These are phyloP conservation scores for Lacanobia wlatinum DNA, from an alignment of 2,888 invertebrate species.

Conservation along the genomic window DNA sequence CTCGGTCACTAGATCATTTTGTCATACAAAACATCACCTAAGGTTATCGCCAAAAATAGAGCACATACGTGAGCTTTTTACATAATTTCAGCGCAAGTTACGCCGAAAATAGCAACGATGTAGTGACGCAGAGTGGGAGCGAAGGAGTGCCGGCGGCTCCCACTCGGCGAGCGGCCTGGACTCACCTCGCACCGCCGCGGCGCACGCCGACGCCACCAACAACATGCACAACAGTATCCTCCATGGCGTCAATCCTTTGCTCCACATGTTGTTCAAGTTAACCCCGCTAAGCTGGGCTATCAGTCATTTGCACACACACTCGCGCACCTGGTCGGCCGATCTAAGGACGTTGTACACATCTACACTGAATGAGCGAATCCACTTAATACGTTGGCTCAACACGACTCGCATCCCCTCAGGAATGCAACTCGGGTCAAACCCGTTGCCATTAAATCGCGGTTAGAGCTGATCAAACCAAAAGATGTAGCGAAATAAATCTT, in stretches of 20 bases:
- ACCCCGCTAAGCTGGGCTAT: constrained; percentile 86
- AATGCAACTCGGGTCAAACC: constrained; percentile 82
- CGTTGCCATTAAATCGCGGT: constrained; percentile 79
- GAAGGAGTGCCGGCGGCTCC: constrained; percentile 71
- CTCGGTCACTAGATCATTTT: constrained; percentile 84
- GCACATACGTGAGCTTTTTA: constrained; percentile 90
- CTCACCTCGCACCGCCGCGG: constrained; percentile 88
- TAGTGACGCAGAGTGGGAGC: constrained; percentile 85
- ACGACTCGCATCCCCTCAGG: constrained; percentile 79
- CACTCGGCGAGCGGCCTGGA: constrained; percentile 70
- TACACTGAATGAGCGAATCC: constrained; percentile 80
- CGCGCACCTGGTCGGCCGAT: constrained; percentile 89
- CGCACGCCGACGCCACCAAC: constrained; percentile 85
- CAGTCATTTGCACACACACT: constrained; percentile 90
- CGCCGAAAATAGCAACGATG: constrained; percentile 88
- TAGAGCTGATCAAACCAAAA: constrained; percentile 37
- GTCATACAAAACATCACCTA: constrained; percentile 83
- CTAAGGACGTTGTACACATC: constrained; percentile 84
- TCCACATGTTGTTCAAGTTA: constrained; percentile 89
- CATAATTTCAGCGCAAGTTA: constrained; percentile 91
- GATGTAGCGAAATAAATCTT: constrained; percentile 46
- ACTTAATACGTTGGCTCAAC: constrained; percentile 69
- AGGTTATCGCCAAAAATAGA: constrained; percentile 90
- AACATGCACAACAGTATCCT: constrained; percentile 89
- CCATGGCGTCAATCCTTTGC: constrained; percentile 88